Percentiles rank a stretch among this genome's conserved stretches.
Conservation (phyloP, 2,888 invertebrate genomes). For the Lochmaea crataegi region DNA sequence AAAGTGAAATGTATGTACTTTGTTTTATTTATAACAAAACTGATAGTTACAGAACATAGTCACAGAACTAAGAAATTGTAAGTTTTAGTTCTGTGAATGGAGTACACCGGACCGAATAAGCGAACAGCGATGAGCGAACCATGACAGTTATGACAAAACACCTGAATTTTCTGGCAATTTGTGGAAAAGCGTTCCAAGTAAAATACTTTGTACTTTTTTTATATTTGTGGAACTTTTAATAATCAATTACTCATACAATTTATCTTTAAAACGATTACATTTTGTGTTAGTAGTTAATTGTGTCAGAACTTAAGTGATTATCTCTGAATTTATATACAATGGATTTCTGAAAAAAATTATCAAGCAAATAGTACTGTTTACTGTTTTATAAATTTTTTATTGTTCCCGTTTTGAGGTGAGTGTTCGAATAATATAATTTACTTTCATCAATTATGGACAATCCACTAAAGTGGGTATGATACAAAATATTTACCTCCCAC, state of each 20-base stretch:
- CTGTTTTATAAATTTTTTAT: slow-evolving; percentile 23
- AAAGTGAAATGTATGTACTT: neutral
- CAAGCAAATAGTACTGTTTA: slow-evolving; percentile 18
- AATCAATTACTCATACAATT: slow-evolving; percentile 11
- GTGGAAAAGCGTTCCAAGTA: slow-evolving; percentile 8
- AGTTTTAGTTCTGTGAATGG: neutral
- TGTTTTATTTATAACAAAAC: neutral
- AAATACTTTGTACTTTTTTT: slow-evolving; percentile 16
- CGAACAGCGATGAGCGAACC: too few relatives aligned
- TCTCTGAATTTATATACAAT: neutral
- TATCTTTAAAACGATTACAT: slow-evolving; percentile 9
- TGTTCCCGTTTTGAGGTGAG: slow-evolving; percentile 14
- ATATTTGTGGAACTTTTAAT: slow-evolving; percentile 10
- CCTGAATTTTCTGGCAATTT: slow-evolving; percentile 10
- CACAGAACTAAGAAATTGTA: too few relatives aligned
- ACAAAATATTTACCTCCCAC: slow-evolving; percentile 17
- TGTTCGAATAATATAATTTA: slow-evolving; percentile 11
- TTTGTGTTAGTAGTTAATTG: slow-evolving; percentile 2
- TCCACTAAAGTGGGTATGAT: slow-evolving; percentile 6
- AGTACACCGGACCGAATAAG: too few relatives aligned
- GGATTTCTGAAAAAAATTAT: slow-evolving; percentile 11
- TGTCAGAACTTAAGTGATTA: slow-evolving; percentile 9
- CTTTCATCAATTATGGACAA: neutral
- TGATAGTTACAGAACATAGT: neutral
- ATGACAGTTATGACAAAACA: slow-evolving; percentile 17